Conservation (phyloP, 2,113 vertebrate species). For the Apteryx owenii region DNA sequence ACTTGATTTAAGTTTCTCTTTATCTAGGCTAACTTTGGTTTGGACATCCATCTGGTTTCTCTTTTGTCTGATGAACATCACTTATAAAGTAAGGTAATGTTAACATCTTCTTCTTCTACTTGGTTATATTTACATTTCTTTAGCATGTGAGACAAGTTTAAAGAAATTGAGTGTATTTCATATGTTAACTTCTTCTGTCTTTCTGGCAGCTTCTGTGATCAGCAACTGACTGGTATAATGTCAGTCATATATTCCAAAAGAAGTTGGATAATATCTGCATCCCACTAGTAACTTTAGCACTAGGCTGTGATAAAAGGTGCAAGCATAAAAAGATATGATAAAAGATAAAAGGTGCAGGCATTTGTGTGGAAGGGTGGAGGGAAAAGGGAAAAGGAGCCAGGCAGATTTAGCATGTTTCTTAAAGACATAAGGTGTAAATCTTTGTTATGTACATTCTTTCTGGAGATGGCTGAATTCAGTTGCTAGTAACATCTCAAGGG, state of each 20-base stretch:
- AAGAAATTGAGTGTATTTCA: neutral
- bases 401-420: neutral
- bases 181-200: neutral
- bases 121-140: neutral
- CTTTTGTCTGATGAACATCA: neutral
- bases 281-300: too few relatives aligned
- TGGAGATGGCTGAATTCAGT: neutral
- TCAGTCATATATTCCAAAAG: neutral
- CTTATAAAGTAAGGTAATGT: neutral
- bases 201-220: neutral
- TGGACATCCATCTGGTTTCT: neutral
- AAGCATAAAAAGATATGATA: neutral
- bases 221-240: neutral
- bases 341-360: neutral
- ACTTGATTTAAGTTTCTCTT: neutral
- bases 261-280: neutral
- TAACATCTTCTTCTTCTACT: neutral
- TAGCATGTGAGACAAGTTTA: neutral
- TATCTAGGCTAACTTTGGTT: neutral
- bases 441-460: neutral
- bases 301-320: neutral
- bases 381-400: neutral
- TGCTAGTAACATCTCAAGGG: neutral
- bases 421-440: neutral
- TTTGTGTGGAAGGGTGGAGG: neutral